Evolutionary conservation across 1,140 invertebrate species (phyloP).

Genomic region (Drosophila fuyamai): DNA sequence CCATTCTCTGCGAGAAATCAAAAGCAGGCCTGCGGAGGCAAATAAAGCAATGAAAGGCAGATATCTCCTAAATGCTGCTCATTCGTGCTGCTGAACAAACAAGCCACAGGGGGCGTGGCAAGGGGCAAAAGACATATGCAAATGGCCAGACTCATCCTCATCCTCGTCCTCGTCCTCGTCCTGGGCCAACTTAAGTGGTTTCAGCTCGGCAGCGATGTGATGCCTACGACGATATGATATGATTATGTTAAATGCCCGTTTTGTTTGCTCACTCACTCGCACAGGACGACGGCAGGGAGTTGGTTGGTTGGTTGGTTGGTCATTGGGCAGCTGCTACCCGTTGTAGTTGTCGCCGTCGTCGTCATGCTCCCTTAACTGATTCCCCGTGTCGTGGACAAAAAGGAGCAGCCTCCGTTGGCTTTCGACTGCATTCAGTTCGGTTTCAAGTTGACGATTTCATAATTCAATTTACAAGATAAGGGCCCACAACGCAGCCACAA

Average conservation of each 20-base stretch:
- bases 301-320: constrained; percentile 45
- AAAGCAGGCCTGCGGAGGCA: constrained; percentile 57
- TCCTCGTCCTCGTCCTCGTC: constrained; percentile 28
- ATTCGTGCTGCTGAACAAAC: constrained; percentile 58
- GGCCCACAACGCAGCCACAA: constrained; percentile 39
- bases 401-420: constrained; percentile 60
- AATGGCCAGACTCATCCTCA: constrained; percentile 71
- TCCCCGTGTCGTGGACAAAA: constrained; percentile 70
- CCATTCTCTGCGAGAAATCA: constrained; percentile 40
- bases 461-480: constrained; percentile 83
- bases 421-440: constrained; percentile 70
- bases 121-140: constrained; percentile 66
- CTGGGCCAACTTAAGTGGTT: constrained; percentile 75
- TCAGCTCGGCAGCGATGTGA: constrained; percentile 69
- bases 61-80: constrained; percentile 72
- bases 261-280: constrained; percentile 70
- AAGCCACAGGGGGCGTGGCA: constrained; percentile 14
- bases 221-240: constrained; percentile 79
- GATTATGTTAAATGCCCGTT: constrained; percentile 82
- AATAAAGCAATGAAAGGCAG: constrained; percentile 73
- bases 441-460: constrained; percentile 83
- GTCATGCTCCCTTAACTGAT: constrained; percentile 81
- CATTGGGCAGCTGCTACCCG: constrained; percentile 65
- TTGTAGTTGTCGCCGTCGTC: constrained; percentile 61
- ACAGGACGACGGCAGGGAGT: constrained; percentile 28